Conservation (phyloP, 2,797 vertebrate genomes). For the Notoglanidium macrostoma region DNA sequence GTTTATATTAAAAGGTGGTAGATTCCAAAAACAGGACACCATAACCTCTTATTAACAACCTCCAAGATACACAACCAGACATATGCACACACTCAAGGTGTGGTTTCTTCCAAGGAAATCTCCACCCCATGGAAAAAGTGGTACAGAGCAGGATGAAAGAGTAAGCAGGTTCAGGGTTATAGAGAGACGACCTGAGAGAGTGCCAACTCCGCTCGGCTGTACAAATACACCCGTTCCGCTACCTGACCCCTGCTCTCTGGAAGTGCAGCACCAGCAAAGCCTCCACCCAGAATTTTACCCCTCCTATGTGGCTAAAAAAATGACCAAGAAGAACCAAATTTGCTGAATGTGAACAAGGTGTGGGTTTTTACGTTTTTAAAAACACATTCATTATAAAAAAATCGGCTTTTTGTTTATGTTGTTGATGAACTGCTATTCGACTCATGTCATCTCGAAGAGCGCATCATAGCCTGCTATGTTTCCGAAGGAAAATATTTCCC, state of each 20-base stretch:
- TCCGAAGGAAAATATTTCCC: neutral
- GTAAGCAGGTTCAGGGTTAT: conserved; percentile 42
- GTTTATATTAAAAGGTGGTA: conserved; percentile 27
- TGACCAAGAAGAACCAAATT: neutral
- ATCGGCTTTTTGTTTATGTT: neutral
- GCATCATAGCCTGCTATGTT: neutral
- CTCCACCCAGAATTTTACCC: neutral
- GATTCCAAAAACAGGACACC: neutral
- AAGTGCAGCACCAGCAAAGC: conserved; percentile 36
- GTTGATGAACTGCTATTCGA: neutral
- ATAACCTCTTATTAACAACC: conserved; percentile 8
- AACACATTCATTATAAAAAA: neutral
- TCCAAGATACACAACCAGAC: neutral
- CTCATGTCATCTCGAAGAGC: neutral
- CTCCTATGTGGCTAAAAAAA: neutral
- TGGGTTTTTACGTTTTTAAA: neutral
- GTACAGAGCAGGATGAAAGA: conserved; percentile 28
- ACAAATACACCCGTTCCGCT: conserved; percentile 34
- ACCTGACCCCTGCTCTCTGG: conserved; percentile 33
- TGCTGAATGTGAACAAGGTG: neutral
- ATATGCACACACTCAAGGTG: conserved; percentile 27
- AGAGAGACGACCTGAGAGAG: conserved; percentile 4
- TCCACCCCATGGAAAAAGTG: conserved; percentile 39
- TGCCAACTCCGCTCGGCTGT: conserved; percentile 40
- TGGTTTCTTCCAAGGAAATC: conserved; percentile 42